Percentiles rank a stretch among this genome's conserved stretches.
Evolutionary conservation across 2,113 vertebrate species (phyloP).

Genomic region (Sus scrofa): DNA sequence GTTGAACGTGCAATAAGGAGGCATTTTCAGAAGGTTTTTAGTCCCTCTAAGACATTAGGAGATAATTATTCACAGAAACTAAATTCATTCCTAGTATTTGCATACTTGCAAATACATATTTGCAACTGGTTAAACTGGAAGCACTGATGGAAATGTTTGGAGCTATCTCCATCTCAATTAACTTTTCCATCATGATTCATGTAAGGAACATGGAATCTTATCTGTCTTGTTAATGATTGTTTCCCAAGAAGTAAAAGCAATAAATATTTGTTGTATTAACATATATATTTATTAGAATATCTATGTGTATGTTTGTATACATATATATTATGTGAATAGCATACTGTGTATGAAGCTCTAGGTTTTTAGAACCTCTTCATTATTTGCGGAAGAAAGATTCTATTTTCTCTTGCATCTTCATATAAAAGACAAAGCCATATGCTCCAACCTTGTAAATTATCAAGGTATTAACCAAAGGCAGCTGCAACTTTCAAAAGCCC

Average conservation of each 20-base stretch:
- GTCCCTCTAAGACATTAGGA: not conserved
- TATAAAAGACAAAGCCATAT: slow-evolving; percentile 64
- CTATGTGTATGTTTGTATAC: not conserved
- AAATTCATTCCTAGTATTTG: too few relatives aligned
- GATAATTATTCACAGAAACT: slow-evolving; percentile 26
- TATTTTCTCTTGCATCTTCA: slow-evolving; percentile 63
- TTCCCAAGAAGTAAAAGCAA: slow-evolving; percentile 36
- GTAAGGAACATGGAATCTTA: not conserved
- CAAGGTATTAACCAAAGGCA: slow-evolving; percentile 71
- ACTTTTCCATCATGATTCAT: slow-evolving; percentile 41
- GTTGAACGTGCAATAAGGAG: not conserved
- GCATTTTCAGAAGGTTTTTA: slow-evolving; percentile 13
- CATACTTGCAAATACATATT: too few relatives aligned
- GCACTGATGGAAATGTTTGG: not conserved
- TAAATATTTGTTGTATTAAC: slow-evolving; percentile 18
- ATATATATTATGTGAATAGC: not conserved
- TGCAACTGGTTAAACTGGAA: not conserved
- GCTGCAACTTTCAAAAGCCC: slow-evolving; percentile 67
- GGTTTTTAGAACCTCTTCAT: slow-evolving; percentile 1
- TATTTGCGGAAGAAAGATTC: slow-evolving; percentile 48
- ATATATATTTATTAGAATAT: not conserved
- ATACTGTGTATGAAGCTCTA: not conserved
- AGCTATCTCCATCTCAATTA: not conserved
- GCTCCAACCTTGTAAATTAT: slow-evolving; percentile 70
- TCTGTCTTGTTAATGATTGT: not conserved